Evolutionary conservation across 2,797 vertebrate species (phyloP).

Genomic region (Xyrichtys novacula): DNA sequence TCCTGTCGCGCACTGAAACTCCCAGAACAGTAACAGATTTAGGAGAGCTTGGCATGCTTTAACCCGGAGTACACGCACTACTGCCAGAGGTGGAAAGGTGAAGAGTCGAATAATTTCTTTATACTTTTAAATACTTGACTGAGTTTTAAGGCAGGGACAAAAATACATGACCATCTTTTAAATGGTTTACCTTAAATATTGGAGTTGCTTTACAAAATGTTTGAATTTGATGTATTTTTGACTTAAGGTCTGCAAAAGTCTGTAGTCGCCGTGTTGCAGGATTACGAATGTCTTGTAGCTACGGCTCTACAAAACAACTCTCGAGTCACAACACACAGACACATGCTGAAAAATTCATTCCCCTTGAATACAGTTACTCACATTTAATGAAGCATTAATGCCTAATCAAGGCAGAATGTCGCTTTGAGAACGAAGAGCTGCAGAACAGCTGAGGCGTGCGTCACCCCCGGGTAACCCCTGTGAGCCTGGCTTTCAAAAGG

Average conservation of each 20-base stretch:
- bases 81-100: background rate
- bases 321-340: slow-evolving; percentile 17
- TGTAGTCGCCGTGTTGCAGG: background rate
- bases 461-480: slow-evolving; percentile 44
- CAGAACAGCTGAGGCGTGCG: slow-evolving; percentile 31
- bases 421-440: slow-evolving; percentile 31
- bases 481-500: slow-evolving; percentile 36
- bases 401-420: slow-evolving; percentile 30
- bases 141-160: no score
- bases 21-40: background rate
- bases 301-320: background rate
- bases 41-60: slow-evolving; percentile 1
- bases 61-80: background rate
- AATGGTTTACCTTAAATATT: no score
- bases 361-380: slow-evolving; percentile 37
- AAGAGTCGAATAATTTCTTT: no score
- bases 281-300: background rate
- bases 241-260: background rate
- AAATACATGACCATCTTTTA: no score
- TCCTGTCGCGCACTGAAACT: slow-evolving; percentile 1
- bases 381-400: slow-evolving; percentile 28
- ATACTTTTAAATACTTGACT: no score
- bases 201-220: no score
- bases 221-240: background rate
- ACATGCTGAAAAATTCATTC: slow-evolving; percentile 51